phyloP scores from a whole-genome alignment of 2,113 vertebrate genomes.

The Todiramphus saurophagus region DNA sequence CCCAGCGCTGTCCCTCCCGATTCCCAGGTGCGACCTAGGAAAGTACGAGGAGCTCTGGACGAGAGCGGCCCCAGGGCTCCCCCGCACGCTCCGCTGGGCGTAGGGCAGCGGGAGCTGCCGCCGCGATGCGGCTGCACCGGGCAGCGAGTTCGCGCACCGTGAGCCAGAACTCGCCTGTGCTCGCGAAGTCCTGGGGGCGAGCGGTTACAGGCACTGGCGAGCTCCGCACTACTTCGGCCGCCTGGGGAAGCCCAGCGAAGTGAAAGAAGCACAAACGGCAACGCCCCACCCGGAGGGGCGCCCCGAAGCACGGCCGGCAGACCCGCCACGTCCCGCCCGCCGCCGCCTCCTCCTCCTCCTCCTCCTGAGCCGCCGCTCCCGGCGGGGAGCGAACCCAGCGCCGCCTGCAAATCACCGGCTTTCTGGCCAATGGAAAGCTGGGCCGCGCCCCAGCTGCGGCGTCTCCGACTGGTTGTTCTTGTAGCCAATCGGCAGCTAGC shows the following conservation, averaged over 20 bases:
- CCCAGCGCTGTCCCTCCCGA: accelerated
- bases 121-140: neutral
- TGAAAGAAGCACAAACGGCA: too few species aligned
- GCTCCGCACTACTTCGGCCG: accelerated
- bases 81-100: accelerated
- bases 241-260: neutral
- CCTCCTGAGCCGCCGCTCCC: neutral
- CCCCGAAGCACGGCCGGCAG: too few species aligned
- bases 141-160: neutral
- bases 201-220: accelerated
- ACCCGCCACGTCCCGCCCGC: too few species aligned
- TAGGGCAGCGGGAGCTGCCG: too few species aligned
- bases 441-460: accelerated
- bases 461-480: neutral
- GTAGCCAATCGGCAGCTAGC: neutral
- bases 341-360: too few species aligned
- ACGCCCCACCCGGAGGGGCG: too few species aligned
- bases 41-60: accelerated
- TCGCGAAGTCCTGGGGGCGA: too few species aligned
- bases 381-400: accelerated
- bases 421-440: neutral
- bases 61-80: too few species aligned
- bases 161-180: neutral
- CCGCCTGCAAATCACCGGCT: neutral
- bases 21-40: accelerated